phyloP scores from a whole-genome alignment of 2,888 invertebrate species.

The Caenorhabditis drosophilae region DNA sequence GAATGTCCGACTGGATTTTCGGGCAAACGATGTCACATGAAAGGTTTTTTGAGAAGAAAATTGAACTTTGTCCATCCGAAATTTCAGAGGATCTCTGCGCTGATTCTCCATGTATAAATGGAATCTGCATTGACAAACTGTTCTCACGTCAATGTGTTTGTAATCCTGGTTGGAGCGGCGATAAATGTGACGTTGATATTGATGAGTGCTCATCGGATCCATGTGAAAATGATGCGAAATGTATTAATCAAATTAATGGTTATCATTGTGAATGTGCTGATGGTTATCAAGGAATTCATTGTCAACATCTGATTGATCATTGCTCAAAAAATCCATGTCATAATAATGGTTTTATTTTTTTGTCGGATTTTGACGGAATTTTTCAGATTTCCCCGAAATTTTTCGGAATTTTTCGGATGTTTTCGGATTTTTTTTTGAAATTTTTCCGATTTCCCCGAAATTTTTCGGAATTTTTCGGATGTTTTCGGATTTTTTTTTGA shows the following conservation, averaged over 20 bases:
- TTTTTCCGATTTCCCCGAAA: too few species aligned
- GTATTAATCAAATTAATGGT: slow-evolving; percentile 81
- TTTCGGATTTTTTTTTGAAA: too few species aligned
- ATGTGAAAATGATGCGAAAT: slow-evolving; percentile 89
- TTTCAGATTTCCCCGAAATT: background rate
- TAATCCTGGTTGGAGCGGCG: slow-evolving; percentile 46
- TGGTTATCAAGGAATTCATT: slow-evolving; percentile 88
- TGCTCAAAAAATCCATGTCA: slow-evolving; percentile 78
- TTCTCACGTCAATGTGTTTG: slow-evolving; percentile 74
- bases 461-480: too few species aligned
- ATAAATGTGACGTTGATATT: slow-evolving; percentile 72
- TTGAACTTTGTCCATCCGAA: background rate
- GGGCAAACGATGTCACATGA: slow-evolving; percentile 92
- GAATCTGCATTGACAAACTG: slow-evolving; percentile 86
- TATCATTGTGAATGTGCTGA: slow-evolving; percentile 83
- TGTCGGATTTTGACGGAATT: background rate
- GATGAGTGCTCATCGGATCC: slow-evolving; percentile 89
- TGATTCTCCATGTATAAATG: slow-evolving; percentile 80
- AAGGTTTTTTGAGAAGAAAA: slow-evolving; percentile 72
- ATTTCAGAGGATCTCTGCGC: slow-evolving; percentile 81
- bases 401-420: too few species aligned
- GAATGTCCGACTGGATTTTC: slow-evolving; percentile 91
- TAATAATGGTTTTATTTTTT: slow-evolving; percentile 58
- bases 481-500: too few species aligned
- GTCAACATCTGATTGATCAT: slow-evolving; percentile 88